Percentiles rank a stretch among this genome's conserved stretches.
Conservation (phyloP, 2,888 invertebrate species). For the Macaria notata region DNA sequence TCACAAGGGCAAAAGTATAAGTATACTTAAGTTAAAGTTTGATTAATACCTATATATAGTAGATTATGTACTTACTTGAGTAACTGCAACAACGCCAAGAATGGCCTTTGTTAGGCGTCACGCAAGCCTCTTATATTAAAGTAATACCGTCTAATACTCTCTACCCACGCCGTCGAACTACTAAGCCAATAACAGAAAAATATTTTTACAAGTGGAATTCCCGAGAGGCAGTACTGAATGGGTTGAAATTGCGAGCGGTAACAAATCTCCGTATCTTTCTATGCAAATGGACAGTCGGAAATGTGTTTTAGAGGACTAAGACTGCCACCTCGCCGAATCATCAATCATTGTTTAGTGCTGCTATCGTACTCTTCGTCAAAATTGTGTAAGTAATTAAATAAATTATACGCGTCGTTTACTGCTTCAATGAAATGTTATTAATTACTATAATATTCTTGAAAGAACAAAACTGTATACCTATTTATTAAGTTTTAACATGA, state of each 20-base stretch:
- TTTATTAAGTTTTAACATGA: too few relatives aligned
- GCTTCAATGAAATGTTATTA: too few relatives aligned
- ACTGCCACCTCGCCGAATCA: too few relatives aligned
- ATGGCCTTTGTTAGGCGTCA: slow-evolving; percentile 28
- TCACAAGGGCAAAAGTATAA: too few relatives aligned
- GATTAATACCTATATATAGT: background rate
- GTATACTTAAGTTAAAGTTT: too few relatives aligned
- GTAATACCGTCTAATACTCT: slow-evolving; percentile 9
- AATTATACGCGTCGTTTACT: too few relatives aligned
- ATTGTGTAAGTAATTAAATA: too few relatives aligned
- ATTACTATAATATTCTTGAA: too few relatives aligned
- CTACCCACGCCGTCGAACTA: slow-evolving; percentile 14
- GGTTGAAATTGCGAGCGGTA: slow-evolving; percentile 18
- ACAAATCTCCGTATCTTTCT: slow-evolving; percentile 6
- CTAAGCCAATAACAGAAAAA: slow-evolving; percentile 17
- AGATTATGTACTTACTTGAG: slow-evolving; percentile 6
- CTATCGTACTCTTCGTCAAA: too few relatives aligned
- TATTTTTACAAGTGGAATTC: slow-evolving; percentile 22
- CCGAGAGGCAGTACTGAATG: slow-evolving; percentile 14
- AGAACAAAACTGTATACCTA: too few relatives aligned
- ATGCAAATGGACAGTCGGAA: slow-evolving; percentile 6
- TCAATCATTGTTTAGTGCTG: too few relatives aligned
- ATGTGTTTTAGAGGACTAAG: too few relatives aligned
- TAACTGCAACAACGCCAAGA: slow-evolving; percentile 29
- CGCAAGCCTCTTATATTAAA: slow-evolving; percentile 23